Conservation (phyloP, 2,888 invertebrate genomes). For the Belgica antarctica region DNA sequence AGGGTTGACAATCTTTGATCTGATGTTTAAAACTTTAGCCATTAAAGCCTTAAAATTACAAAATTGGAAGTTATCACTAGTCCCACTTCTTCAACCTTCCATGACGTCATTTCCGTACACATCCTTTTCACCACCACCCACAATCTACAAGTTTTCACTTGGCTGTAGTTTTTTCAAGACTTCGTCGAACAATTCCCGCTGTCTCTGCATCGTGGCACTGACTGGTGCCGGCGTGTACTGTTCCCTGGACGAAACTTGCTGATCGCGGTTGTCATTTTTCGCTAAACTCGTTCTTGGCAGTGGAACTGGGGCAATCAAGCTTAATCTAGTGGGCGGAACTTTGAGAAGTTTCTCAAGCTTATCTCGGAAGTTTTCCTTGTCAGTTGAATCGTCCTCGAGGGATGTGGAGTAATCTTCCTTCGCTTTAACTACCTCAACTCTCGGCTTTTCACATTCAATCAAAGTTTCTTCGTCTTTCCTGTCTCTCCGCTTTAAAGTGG, state of each 20-base stretch:
- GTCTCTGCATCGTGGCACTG: conserved; percentile 15
- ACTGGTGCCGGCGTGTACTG: not conserved
- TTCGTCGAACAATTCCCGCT: conserved; percentile 34
- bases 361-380: conserved; percentile 18
- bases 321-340: conserved; percentile 12
- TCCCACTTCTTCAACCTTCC: no score
- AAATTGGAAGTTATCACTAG: no score
- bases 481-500: conserved; percentile 47
- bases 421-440: conserved; percentile 15
- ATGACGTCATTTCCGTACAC: no score
- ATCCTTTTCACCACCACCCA: no score
- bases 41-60: no score
- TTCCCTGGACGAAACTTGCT: not conserved
- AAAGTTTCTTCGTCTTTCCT: conserved; percentile 49
- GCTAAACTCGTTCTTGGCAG: not conserved
- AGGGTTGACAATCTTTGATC: no score
- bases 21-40: no score
- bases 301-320: not conserved
- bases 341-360: conserved; percentile 35
- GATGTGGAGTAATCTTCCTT: not conserved
- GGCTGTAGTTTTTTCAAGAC: conserved; percentile 34
- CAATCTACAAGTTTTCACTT: no score
- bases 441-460: no score
- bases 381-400: not conserved
- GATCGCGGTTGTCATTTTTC: not conserved